Evolutionary conservation across 2,888 invertebrate genomes (phyloP).

Genomic region (Tortricodes alternella): DNA sequence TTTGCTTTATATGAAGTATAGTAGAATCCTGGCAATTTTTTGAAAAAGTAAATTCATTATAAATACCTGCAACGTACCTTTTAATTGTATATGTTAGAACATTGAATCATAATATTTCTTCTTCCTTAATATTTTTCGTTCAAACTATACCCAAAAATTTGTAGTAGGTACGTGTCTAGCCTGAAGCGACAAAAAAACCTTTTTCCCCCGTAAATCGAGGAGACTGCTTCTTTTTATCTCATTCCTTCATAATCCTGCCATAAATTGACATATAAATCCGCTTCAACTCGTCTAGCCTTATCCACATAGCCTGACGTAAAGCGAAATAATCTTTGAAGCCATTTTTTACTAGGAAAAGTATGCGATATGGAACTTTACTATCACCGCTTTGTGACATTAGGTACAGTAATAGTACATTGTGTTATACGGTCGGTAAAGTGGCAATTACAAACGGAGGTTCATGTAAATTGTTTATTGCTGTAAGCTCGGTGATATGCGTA

Average conservation of each 20-base stretch:
- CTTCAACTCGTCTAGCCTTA: constrained; percentile 5
- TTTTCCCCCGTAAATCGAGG: constrained; percentile 15
- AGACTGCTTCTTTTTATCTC: constrained; percentile 20
- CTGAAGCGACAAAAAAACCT: neutral
- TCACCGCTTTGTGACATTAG: neutral
- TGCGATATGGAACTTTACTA: neutral
- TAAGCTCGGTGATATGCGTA: no score
- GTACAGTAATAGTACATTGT: neutral
- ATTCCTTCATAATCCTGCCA: constrained; percentile 24
- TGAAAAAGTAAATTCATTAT: no score
- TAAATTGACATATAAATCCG: constrained; percentile 23
- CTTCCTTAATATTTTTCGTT: neutral
- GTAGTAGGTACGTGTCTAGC: neutral
- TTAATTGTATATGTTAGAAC: no score
- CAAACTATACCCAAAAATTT: neutral
- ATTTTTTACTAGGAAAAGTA: neutral
- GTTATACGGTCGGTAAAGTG: no score
- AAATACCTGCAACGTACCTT: no score
- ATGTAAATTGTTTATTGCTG: no score
- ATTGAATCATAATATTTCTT: no score
- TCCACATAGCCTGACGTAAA: constrained; percentile 2
- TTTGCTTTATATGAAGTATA: no score
- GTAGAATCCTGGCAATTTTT: no score
- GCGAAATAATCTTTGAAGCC: constrained; percentile 10
- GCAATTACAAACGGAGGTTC: no score